Evolutionary conservation across 2,113 vertebrate species (phyloP), one percentile per base, ranked within the genome.

Genomic region (Corydoras maculifer): DNA sequence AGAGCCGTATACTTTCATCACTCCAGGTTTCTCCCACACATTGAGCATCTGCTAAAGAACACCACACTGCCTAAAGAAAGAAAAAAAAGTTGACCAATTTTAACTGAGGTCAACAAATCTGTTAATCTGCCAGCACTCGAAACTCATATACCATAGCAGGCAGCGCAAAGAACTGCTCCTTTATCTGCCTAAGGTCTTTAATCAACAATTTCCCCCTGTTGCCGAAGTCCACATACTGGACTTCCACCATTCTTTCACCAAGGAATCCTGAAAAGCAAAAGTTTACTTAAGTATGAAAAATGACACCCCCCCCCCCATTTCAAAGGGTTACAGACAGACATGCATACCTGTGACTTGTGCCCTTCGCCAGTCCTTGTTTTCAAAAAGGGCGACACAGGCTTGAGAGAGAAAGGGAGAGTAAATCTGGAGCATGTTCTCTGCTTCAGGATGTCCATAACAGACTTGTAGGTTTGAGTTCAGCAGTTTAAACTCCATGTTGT

Each of bases 191-290:
- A 79, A 97, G 82, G 54, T 92, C 87, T 67, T 83, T 84, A 67
- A 92, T 80, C 53, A 86, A 81, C 78, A 97, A 51, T 30, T 75
- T 89, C 57, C 85, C 85, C 79, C 79, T 66, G 35, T 85, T 92
- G 58, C 95, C 95, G 12, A 92, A 90, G 79, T 99, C 96, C 30
- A 97, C 88, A 8, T 90, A 95, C 50, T 72, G 88, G 18, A 99
- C 91, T 43, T 86, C 86, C 77, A 94, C 91, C 84, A 90, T 87
- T 18, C 70, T 83, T 77, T 25, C 64, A 57, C 86, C 90, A 43
- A 87, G 86, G 62, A 92, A 84, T 75, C 91, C 94, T 98, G 81
- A 60, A 82, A 51, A 7, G 54, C 9, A 43, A 8, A 8, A 53
- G 1, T 14, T 30, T 9, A 65, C 9, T 32, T 65, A 6, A 48